Percentiles rank a stretch among this genome's conserved stretches.
Conservation (phyloP, 2,888 invertebrate genomes). For the Diadegma fenestrale region DNA sequence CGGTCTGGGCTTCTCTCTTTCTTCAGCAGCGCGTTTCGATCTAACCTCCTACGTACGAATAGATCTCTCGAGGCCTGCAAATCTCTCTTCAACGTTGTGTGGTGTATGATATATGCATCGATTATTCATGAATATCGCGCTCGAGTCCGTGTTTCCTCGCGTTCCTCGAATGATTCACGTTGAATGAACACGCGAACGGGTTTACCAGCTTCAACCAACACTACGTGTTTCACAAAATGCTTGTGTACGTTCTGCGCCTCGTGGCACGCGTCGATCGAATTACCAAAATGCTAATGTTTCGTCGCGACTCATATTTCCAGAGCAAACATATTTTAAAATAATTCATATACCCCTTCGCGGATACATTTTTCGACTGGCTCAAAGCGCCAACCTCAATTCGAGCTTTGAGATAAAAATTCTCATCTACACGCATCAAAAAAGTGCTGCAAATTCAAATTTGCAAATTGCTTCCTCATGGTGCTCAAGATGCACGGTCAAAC, state of each 20-base stretch:
- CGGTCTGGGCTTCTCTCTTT: constrained; percentile 23
- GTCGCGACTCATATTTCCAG: not conserved
- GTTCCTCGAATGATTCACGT: constrained; percentile 69
- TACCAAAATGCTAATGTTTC: constrained; percentile 37
- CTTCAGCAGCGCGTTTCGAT: constrained; percentile 23
- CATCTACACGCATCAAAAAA: not conserved
- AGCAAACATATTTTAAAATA: constrained; percentile 5
- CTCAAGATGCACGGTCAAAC: no score
- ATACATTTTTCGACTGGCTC: not conserved
- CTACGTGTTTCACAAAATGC: constrained; percentile 2
- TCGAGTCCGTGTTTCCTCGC: constrained; percentile 43
- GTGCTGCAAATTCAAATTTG: no score
- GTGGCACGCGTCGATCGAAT: constrained; percentile 67
- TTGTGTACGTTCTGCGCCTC: constrained; percentile 4
- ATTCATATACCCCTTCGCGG: not conserved
- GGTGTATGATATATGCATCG: constrained; percentile 66
- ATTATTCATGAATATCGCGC: constrained; percentile 69
- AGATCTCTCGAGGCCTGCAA: constrained; percentile 54
- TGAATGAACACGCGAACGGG: constrained; percentile 71
- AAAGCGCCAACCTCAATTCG: not conserved
- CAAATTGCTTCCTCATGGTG: no score
- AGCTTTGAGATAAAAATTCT: not conserved
- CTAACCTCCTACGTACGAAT: constrained; percentile 51
- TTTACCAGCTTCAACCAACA: constrained; percentile 39
- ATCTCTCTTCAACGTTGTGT: constrained; percentile 50